phyloP scores from a whole-genome alignment of 2,113 vertebrate species.

The Semnornis frantzii region DNA sequence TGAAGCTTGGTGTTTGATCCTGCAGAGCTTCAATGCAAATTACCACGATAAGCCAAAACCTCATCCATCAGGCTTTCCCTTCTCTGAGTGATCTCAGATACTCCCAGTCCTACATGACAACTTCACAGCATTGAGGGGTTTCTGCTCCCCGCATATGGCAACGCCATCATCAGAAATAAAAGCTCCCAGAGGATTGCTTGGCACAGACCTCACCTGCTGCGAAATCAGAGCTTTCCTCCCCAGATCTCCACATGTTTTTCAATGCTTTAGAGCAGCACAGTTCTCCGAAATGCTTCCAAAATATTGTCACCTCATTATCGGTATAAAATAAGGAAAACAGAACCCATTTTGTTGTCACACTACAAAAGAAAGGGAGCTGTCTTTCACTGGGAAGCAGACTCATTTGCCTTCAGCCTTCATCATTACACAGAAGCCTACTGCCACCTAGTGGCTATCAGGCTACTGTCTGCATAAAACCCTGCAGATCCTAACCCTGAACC shows the following conservation, averaged over 20 bases:
- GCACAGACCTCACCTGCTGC: background rate
- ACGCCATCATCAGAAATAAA: background rate
- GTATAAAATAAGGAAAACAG: slow-evolving; percentile 29
- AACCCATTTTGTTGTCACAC: slow-evolving; percentile 7
- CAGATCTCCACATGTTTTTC: background rate
- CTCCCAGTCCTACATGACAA: background rate
- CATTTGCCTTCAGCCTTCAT: accelerated
- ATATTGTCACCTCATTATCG: slow-evolving; percentile 8
- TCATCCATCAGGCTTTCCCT: slow-evolving; percentile 3
- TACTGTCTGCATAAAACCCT: background rate
- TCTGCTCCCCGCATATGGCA: background rate
- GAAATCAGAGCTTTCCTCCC: background rate
- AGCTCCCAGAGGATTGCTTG: background rate
- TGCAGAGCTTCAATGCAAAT: background rate
- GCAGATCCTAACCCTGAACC: background rate
- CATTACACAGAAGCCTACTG: slow-evolving; percentile 19
- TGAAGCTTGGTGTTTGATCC: background rate
- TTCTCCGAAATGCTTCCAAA: slow-evolving; percentile 32
- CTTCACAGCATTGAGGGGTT: background rate
- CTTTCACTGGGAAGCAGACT: background rate
- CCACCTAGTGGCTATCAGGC: slow-evolving; percentile 49
- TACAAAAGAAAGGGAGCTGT: background rate
- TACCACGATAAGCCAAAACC: background rate
- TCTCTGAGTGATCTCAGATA: background rate
- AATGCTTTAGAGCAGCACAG: background rate